Percentiles rank a stretch among this genome's conserved stretches.
These are phyloP conservation scores for Drosophila serrata DNA, from an alignment of 1,140 invertebrate genomes.

Conservation along the genomic window DNA sequence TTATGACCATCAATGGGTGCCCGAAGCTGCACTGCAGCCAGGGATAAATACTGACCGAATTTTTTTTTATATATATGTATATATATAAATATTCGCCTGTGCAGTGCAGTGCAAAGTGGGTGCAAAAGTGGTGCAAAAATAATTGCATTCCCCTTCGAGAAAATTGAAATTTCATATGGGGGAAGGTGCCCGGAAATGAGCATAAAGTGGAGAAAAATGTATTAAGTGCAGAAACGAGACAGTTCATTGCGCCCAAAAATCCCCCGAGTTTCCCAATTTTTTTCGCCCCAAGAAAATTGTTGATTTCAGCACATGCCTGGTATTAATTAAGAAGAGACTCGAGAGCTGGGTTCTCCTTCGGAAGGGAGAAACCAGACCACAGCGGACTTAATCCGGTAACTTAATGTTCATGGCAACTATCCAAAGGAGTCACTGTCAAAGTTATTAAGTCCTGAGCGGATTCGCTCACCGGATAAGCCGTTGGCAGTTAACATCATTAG, in stretches of 20 bases:
- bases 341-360: constrained; percentile 1
- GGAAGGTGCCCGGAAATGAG: constrained; percentile 1
- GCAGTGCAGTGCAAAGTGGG: constrained; percentile 48
- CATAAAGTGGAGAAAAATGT: constrained; percentile 29
- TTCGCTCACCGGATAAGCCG: constrained; percentile 67
- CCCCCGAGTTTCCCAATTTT: background rate
- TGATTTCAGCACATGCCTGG: constrained; percentile 54
- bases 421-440: constrained; percentile 32
- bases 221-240: constrained; percentile 31
- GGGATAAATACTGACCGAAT: constrained; percentile 3
- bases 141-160: constrained; percentile 66
- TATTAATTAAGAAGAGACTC: constrained; percentile 69
- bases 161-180: constrained; percentile 55
- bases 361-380: constrained; percentile 20
- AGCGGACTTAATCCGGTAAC: constrained; percentile 27
- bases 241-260: constrained; percentile 41
- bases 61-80: background rate
- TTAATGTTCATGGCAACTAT: constrained; percentile 37
- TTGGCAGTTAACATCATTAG: constrained; percentile 77
- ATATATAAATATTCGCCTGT: background rate
- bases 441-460: constrained; percentile 70
- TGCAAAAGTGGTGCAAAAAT: constrained; percentile 67
- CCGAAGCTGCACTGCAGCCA: constrained; percentile 30
- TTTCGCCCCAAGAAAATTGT: constrained; percentile 38
- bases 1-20: constrained; percentile 78